Base-by-base conservation (phyloP, 2,888 invertebrate genomes). In the Eudasyphora cyanicolor region DNA sequence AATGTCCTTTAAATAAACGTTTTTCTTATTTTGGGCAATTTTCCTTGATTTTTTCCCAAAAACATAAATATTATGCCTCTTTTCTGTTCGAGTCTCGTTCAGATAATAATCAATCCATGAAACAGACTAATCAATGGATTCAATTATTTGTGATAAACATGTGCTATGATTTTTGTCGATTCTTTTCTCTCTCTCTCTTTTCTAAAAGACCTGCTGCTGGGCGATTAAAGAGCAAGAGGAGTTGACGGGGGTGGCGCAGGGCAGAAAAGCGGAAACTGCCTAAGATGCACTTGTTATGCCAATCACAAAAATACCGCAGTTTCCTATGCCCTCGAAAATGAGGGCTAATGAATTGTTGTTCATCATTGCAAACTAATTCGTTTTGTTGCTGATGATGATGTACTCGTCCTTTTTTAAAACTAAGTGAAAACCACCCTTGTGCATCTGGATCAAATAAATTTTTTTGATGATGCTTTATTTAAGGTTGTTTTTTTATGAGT, bases 291-390 rank as follows among this genome's bases (percentile, higher is more conserved):
- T 71, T 71, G 71, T 71, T 77, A 84, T 84, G 78, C 81, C 76
- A 78, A 51, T 84, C 84, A 84, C 84, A 78, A 76, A 73, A 76
- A 49, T 76, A 79, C 67, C 51, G 84, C 84, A 81, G 73, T 83
- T 75, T 70, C 57, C 21, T 45, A n/a, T n/a, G n/a, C 57, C 12
- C 42, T 12, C 12, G 45, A 45, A 14, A n/a, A 12, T 0, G 7
- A 51, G n/a, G 60, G 60, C 29, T 60, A 60, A 60, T 60, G 60
- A 60, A 6, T 29, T 27, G 57, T 27, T 10, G 32, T 32, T 32
- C 32, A 32, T n/a, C 38, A 14, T 12, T 2, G n/a, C 3, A n/a
- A 5, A 45, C 45, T 45, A 45, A 45, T 45, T 45, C n/a, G 2
- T 45, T 14, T 6, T 32, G 32, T 32, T 32, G 5, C 32, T 32